These are phyloP conservation scores for Drepana arcuata DNA, from an alignment of 1,140 invertebrate species.

Conservation along the genomic window DNA sequence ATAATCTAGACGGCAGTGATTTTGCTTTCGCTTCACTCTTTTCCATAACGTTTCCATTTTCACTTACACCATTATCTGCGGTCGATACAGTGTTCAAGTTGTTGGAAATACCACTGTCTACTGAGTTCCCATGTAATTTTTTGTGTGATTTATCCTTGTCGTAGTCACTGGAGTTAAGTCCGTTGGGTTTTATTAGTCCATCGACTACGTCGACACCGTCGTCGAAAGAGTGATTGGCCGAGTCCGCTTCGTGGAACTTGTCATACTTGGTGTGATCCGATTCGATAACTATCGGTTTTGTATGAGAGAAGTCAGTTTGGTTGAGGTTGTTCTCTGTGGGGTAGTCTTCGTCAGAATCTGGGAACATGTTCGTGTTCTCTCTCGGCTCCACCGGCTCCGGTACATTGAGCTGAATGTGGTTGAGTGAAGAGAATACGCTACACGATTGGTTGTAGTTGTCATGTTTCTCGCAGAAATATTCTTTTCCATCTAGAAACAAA, in stretches of 20 bases:
- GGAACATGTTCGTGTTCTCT: conserved; percentile 33
- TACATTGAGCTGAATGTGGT: conserved; percentile 50
- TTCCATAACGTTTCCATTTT: conserved; percentile 3
- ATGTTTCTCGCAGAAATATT: conserved; percentile 62
- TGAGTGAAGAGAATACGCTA: conserved; percentile 49
- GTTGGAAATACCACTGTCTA: conserved; percentile 58
- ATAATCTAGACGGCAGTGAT: conserved; percentile 34
- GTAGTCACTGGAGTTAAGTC: conserved; percentile 26
- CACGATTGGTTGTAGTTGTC: conserved; percentile 47
- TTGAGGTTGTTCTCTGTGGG: conserved; percentile 61
- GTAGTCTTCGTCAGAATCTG: conserved; percentile 54
- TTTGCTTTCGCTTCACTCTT: conserved; percentile 23
- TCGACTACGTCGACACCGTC: conserved; percentile 55
- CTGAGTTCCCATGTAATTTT: conserved; percentile 42
- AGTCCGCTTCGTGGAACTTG: conserved; percentile 41
- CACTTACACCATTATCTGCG: conserved; percentile 20
- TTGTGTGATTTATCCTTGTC: conserved; percentile 23
- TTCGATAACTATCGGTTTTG: conserved; percentile 58
- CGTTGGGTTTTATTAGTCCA: conserved; percentile 30
- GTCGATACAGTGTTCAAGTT: conserved; percentile 53
- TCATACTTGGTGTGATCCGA: conserved; percentile 46
- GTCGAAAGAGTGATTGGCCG: conserved; percentile 58
- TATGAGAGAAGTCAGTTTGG: conserved; percentile 60
- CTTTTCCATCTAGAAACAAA: conserved; percentile 48
- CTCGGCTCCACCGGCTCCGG: conserved; percentile 49